Percentiles rank a stretch among this genome's conserved stretches.
phyloP scores from a whole-genome alignment of 2,797 vertebrate genomes.

The Eutrigla gurnardus region DNA sequence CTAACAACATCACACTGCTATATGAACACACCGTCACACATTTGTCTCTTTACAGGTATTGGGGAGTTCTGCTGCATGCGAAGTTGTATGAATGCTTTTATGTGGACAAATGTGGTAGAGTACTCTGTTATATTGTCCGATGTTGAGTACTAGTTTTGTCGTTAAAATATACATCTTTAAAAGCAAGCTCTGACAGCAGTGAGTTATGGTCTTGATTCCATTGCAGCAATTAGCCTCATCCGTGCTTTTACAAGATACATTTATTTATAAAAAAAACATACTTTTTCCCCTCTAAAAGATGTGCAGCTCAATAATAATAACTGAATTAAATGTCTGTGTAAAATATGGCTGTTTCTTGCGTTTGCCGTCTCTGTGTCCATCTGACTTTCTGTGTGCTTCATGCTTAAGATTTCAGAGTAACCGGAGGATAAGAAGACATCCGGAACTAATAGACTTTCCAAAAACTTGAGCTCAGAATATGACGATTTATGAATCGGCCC shows the following conservation, averaged over 20 bases:
- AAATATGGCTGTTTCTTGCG: slow-evolving; percentile 15
- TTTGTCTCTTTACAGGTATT: neutral
- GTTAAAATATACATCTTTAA: neutral
- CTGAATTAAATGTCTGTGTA: neutral
- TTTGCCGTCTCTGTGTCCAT: slow-evolving; percentile 31
- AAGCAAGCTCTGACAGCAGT: neutral
- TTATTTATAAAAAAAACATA: neutral
- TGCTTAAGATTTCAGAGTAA: slow-evolving; percentile 67
- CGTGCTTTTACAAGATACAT: too few species aligned
- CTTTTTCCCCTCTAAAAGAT: neutral
- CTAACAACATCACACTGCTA: too few species aligned
- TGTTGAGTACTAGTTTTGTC: neutral
- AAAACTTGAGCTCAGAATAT: slow-evolving; percentile 66
- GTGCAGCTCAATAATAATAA: neutral
- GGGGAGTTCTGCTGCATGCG: neutral
- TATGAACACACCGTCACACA: too few species aligned
- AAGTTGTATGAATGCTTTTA: neutral
- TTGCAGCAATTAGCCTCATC: too few species aligned
- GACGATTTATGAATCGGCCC: slow-evolving; percentile 77
- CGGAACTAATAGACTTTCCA: slow-evolving; percentile 75
- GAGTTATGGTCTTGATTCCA: neutral
- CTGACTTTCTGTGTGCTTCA: slow-evolving; percentile 43
- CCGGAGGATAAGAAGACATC: slow-evolving; percentile 70
- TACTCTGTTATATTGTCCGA: too few species aligned
- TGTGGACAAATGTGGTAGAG: too few species aligned